A percentile compares a stretch with the other conserved stretches of the same genome.
Evolutionary conservation across 2,888 invertebrate species (phyloP).

Genomic region (Catotricha subobsoleta): DNA sequence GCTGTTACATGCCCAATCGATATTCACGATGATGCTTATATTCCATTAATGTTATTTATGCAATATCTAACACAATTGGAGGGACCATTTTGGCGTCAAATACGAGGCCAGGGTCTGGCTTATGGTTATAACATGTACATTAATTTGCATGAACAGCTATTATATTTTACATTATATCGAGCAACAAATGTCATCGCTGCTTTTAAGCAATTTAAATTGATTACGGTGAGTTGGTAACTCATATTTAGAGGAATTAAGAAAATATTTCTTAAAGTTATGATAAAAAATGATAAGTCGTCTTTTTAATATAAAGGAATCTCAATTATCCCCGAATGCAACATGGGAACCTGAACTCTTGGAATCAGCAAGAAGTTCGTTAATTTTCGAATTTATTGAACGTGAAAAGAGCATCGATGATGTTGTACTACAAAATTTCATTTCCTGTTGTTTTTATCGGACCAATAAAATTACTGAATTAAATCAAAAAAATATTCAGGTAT

Average conservation of each 20-base stretch:
- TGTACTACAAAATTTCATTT: slow-evolving; percentile 50
- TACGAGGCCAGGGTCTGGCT: slow-evolving; percentile 64
- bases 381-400: slow-evolving; percentile 66
- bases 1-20: slow-evolving; percentile 46
- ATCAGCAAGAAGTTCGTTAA: slow-evolving; percentile 69
- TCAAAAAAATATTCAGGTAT: background rate
- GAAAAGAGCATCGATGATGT: slow-evolving; percentile 63
- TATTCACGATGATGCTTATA: slow-evolving; percentile 42
- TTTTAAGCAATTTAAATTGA: slow-evolving; percentile 55
- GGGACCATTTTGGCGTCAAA: slow-evolving; percentile 78
- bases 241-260: background rate
- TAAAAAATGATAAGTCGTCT: slow-evolving; percentile 6
- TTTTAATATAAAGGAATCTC: slow-evolving; percentile 33
- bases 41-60: slow-evolving; percentile 57
- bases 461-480: slow-evolving; percentile 20
- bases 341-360: slow-evolving; percentile 62
- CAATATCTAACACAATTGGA: slow-evolving; percentile 52
- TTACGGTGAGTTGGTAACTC: slow-evolving; percentile 37
- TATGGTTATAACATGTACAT: slow-evolving; percentile 56
- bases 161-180: slow-evolving; percentile 53
- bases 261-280: slow-evolving; percentile 1
- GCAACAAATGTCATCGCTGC: slow-evolving; percentile 65
- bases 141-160: slow-evolving; percentile 45
- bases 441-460: slow-evolving; percentile 48
- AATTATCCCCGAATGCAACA: slow-evolving; percentile 28